Percentiles rank a stretch among this genome's conserved stretches.
Evolutionary conservation across 2,113 vertebrate species (phyloP).

Genomic region (Prionailurus viverrinus): DNA sequence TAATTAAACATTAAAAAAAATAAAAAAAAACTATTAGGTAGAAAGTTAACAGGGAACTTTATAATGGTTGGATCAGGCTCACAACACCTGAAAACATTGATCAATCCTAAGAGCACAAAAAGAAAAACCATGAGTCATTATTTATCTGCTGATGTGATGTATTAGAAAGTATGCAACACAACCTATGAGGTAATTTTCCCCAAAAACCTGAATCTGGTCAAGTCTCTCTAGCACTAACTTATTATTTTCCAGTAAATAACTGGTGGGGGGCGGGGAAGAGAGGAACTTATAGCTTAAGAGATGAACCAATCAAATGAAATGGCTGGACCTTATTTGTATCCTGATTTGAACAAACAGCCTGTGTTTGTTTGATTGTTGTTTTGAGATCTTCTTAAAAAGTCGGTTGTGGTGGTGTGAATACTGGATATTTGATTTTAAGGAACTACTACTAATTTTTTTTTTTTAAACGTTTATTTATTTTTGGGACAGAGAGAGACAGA

Average conservation of each 20-base stretch:
- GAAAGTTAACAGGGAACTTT: neutral
- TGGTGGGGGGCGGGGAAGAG: neutral
- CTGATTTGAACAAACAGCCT: neutral
- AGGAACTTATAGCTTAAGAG: neutral
- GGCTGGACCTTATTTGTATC: neutral
- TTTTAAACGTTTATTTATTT: no score
- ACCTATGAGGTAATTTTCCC: neutral
- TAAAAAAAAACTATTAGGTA: neutral
- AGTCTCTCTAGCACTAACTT: neutral
- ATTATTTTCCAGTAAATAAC: conserved; percentile 44
- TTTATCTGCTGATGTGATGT: neutral
- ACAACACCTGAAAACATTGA: neutral
- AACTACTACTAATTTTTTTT: conserved; percentile 30
- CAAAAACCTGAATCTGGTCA: neutral
- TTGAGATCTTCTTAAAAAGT: neutral
- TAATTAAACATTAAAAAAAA: no score
- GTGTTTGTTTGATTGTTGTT: neutral
- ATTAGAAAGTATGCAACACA: neutral
- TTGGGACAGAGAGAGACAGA: no score
- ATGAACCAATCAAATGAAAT: neutral
- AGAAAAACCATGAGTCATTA: neutral
- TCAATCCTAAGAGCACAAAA: neutral
- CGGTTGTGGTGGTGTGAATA: neutral
- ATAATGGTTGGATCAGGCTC: neutral
- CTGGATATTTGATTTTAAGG: conserved; percentile 24